Conservation (phyloP, 2,888 invertebrate genomes). For the Malthinus seriepunctatus region DNA sequence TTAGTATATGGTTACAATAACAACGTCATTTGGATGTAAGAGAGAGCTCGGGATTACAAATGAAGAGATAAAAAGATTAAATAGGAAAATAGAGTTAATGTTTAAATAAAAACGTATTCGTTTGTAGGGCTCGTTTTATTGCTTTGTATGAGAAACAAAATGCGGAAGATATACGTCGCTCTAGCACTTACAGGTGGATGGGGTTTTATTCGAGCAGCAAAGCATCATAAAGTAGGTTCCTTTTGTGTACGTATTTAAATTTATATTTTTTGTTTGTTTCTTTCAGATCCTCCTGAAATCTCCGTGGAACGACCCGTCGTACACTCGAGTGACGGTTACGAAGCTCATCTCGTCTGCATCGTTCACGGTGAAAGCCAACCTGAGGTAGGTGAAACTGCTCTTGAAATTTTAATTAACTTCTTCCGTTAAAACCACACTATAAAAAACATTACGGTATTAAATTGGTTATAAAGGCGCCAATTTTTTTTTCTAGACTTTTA, state of each 20-base stretch:
- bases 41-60: conserved; percentile 20
- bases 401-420: conserved; percentile 21
- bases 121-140: conserved; percentile 18
- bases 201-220: conserved; percentile 11
- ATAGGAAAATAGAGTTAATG: conserved; percentile 23
- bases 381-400: conserved; percentile 58
- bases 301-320: conserved; percentile 66
- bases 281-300: conserved; percentile 63
- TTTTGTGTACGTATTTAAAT: conserved; percentile 22
- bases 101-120: conserved; percentile 23
- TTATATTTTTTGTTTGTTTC: conserved; percentile 25
- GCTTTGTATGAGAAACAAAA: conserved; percentile 12
- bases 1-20: conserved; percentile 26
- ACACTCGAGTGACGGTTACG: conserved; percentile 69
- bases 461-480: conserved; percentile 1
- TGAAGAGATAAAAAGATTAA: conserved; percentile 25
- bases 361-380: conserved; percentile 70
- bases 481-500: neutral
- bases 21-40: conserved; percentile 17
- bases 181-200: conserved; percentile 22
- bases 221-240: conserved; percentile 13
- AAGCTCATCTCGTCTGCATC: conserved; percentile 69
- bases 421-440: neutral
- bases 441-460: too few relatives aligned
- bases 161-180: conserved; percentile 19